Evolutionary conservation across 2,888 invertebrate species (phyloP), one percentile per base, ranked within the genome.

Genomic region (Melanostoma scalare): DNA sequence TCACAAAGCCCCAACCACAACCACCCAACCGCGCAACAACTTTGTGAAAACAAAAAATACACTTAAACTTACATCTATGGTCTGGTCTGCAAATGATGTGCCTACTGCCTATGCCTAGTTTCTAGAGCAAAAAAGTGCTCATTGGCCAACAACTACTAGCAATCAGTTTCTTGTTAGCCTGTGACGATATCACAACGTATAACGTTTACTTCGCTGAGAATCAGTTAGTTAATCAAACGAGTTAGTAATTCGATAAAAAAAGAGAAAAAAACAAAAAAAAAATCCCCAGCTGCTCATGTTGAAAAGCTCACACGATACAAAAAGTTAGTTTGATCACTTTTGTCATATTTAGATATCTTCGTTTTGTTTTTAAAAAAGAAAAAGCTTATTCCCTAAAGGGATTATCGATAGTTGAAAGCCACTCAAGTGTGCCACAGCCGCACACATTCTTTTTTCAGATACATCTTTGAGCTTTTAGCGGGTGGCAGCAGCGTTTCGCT

Each of bases 171-270:
- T 84, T 60, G 74, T 71, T 74, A 65, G 74, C 65, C 71, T 61
- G 84, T 79, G 84, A 75, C 82, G 73, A 74, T 82, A 82, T 78
- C 77, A 78, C 82, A 82, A 77, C 82, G 82, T 82, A 63, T 68
- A 60, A 77, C 60, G 58, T n/a, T 46, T 31, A 65, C 35, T 52
- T 79, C 69, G 68, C 58, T 65, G 6, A 6, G 10, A 76, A 60
- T 68, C 53, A 73, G 33, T 68, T 72, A 35, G 33, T 10, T 38
- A 60, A 55, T 58, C 20, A 46, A 53, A 56, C 67, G 63, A 61
- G 20, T 48, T 56, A 38, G 38, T 55, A 48, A 46, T 60, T 53
- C 36, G 65, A 50, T 6, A 42, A 53, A 8, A 52, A 53, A 53
- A 55, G 10, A 82, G 69, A 77, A 63, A 40, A 20, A 20, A 20